phyloP scores from a whole-genome alignment of 2,888 invertebrate genomes.

The Dastarcus helophoroides region DNA sequence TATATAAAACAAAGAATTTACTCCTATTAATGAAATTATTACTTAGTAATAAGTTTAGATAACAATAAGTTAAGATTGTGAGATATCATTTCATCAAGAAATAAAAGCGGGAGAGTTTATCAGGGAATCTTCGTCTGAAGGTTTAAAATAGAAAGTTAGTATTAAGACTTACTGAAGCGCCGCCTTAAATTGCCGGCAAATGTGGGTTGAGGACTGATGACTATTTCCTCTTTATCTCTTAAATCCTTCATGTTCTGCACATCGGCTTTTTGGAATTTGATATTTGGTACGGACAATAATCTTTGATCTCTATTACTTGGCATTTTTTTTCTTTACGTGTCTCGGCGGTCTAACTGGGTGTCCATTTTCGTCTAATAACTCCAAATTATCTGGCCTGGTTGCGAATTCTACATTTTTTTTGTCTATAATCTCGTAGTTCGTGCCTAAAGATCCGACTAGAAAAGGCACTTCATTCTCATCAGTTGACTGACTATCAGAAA shows the following conservation, averaged over 20 bases:
- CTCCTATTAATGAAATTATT: too few relatives aligned
- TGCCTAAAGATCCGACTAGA: conserved; percentile 26
- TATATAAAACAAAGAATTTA: too few relatives aligned
- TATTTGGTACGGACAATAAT: conserved; percentile 66
- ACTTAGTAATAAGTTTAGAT: too few relatives aligned
- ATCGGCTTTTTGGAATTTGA: conserved; percentile 48
- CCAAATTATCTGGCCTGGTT: conserved; percentile 53
- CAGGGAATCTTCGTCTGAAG: too few relatives aligned
- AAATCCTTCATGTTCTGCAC: conserved; percentile 41
- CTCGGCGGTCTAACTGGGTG: conserved; percentile 47
- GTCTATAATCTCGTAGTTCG: conserved; percentile 4
- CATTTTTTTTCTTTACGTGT: conserved; percentile 39
- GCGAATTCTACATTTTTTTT: conserved; percentile 21
- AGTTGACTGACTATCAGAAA: conserved; percentile 32
- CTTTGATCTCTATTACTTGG: conserved; percentile 50
- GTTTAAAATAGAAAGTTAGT: too few relatives aligned
- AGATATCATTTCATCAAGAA: too few relatives aligned
- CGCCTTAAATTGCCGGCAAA: conserved; percentile 68
- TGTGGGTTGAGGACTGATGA: conserved; percentile 36
- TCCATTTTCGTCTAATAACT: conserved; percentile 42
- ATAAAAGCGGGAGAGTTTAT: too few relatives aligned
- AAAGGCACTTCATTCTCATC: conserved; percentile 21
- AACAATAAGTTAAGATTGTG: too few relatives aligned
- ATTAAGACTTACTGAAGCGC: conserved; percentile 80
- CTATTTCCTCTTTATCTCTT: conserved; percentile 41